A percentile compares a stretch with the other conserved stretches of the same genome.
phyloP scores from a whole-genome alignment of 2,113 vertebrate species.

The Engraulis encrasicolus region DNA sequence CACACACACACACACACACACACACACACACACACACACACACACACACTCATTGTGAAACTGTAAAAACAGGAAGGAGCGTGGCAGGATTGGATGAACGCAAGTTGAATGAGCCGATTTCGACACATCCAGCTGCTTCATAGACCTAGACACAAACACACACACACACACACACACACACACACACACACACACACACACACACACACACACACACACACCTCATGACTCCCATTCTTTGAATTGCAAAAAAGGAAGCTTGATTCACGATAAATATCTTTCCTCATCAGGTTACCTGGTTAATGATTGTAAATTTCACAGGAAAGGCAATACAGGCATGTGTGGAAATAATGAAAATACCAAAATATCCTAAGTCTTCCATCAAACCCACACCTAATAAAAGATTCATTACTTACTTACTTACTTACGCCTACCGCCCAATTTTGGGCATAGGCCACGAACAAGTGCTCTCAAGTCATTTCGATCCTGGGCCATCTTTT shows the following conservation, averaged over 20 bases:
- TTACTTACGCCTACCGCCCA: too few relatives aligned
- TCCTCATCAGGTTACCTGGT: not conserved
- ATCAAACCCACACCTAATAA: too few relatives aligned
- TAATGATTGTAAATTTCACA: not conserved
- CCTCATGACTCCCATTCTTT: slow-evolving; percentile 11
- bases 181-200: not conserved
- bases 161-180: too few relatives aligned
- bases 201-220: not conserved
- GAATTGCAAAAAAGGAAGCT: not conserved
- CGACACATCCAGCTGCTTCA: not conserved
- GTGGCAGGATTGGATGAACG: not conserved
- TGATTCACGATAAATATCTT: not conserved
- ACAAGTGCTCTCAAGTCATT: too few relatives aligned
- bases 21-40: too few relatives aligned
- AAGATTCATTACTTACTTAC: not conserved
- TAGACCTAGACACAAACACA: too few relatives aligned
- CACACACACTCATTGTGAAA: slow-evolving; percentile 5
- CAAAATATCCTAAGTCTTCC: too few relatives aligned
- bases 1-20: too few relatives aligned
- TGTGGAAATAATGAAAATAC: too few relatives aligned
- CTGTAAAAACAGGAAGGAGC: slow-evolving; percentile 12
- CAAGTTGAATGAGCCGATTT: slow-evolving; percentile 1
- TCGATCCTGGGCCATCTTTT: too few relatives aligned
- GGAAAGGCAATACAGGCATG: not conserved
- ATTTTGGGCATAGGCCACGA: too few relatives aligned